These are phyloP conservation scores for Noctuana brunneofusca DNA, from an alignment of 2,888 invertebrate species.

Conservation along the genomic window DNA sequence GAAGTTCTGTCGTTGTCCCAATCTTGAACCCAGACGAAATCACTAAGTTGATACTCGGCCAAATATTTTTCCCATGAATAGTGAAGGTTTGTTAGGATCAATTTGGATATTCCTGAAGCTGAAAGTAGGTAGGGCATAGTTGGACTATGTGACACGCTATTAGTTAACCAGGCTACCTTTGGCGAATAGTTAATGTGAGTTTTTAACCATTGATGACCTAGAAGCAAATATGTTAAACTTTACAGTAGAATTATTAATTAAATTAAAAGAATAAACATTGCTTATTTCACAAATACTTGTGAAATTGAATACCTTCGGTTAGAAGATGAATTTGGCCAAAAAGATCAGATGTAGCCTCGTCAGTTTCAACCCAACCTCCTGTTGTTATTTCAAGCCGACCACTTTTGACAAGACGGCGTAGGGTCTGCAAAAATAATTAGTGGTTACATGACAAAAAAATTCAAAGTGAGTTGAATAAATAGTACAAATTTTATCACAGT, in stretches of 20 bases:
- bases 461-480: background rate
- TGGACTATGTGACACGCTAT: constrained; percentile 96
- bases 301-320: constrained; percentile 86
- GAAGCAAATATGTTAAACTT: constrained; percentile 44
- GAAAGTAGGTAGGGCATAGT: constrained; percentile 94
- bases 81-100: constrained; percentile 95
- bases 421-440: constrained; percentile 65
- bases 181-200: constrained; percentile 91
- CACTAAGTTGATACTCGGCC: constrained; percentile 91
- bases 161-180: constrained; percentile 93
- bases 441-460: background rate
- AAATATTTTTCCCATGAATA: constrained; percentile 97
- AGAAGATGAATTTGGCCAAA: constrained; percentile 95
- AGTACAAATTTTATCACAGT: background rate
- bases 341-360: constrained; percentile 93
- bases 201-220: constrained; percentile 95
- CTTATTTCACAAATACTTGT: background rate
- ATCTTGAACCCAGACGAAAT: constrained; percentile 95
- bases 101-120: constrained; percentile 89
- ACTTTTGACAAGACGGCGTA: constrained; percentile 88
- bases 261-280: background rate
- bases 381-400: constrained; percentile 95
- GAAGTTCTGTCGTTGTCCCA: constrained; percentile 83
- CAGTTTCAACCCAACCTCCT: constrained; percentile 97
- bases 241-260: background rate